Evolutionary conservation across 2,113 vertebrate genomes (phyloP).

Genomic region (Osmerus mordax): DNA sequence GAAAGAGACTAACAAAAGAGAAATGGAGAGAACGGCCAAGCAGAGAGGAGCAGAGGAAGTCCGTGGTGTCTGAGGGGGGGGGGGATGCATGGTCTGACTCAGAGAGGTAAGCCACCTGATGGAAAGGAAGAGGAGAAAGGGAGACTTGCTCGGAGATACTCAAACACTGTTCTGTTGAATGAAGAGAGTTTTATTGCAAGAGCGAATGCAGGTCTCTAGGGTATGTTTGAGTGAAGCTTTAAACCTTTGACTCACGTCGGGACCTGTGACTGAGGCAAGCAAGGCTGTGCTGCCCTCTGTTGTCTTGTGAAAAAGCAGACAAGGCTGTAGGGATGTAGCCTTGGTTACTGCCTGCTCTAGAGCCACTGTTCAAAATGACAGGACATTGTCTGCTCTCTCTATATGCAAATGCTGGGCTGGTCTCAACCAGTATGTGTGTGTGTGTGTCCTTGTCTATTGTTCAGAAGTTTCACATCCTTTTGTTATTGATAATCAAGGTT

Average conservation of each 20-base stretch:
- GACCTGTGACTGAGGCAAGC: not conserved
- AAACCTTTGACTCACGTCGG: not conserved
- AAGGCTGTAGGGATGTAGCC: not conserved
- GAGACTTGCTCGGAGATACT: too few relatives aligned
- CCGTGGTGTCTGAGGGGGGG: not conserved
- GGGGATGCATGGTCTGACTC: not conserved
- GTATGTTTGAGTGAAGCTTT: not conserved
- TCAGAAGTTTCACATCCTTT: conserved; percentile 48
- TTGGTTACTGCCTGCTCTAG: not conserved
- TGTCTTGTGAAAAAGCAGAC: conserved; percentile 14
- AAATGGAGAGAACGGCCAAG: not conserved
- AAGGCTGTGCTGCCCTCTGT: conserved; percentile 53
- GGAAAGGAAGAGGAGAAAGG: not conserved
- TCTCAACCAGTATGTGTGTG: conserved; percentile 32
- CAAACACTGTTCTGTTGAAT: too few relatives aligned
- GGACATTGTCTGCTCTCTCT: conserved; percentile 14
- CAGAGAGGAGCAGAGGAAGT: not conserved
- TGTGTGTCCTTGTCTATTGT: not conserved
- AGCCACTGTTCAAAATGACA: conserved; percentile 6
- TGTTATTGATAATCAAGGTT: conserved; percentile 3
- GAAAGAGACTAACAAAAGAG: not conserved
- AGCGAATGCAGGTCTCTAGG: not conserved
- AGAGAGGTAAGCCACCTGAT: not conserved
- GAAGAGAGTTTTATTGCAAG: not conserved
- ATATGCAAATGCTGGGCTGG: not conserved